Evolutionary conservation across 1,140 invertebrate species (phyloP).

Genomic region (Trichonephila clavipes): DNA sequence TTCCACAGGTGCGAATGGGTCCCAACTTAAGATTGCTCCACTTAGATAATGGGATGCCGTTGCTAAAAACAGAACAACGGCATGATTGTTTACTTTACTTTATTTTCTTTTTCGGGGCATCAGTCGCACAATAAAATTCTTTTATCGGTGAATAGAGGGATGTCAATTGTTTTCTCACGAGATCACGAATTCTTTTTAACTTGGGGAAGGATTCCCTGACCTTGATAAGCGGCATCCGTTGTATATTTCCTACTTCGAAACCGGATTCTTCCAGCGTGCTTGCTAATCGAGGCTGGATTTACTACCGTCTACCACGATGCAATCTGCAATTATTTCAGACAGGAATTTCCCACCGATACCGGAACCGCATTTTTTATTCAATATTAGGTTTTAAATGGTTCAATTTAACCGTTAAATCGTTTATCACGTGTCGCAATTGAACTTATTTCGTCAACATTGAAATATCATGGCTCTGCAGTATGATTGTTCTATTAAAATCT

Average conservation of each 20-base stretch:
- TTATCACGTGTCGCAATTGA: not conserved
- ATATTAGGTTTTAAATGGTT: not conserved
- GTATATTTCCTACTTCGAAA: constrained; percentile 40
- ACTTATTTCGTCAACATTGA: not conserved
- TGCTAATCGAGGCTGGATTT: constrained; percentile 26
- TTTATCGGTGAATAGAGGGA: not conserved
- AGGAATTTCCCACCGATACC: not conserved
- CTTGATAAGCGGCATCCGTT: constrained; percentile 55
- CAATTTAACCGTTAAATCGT: not conserved
- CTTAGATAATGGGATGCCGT: not conserved
- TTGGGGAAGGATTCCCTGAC: constrained; percentile 55
- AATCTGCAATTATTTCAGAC: not conserved
- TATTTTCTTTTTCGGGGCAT: not conserved
- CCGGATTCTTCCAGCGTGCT: constrained; percentile 33
- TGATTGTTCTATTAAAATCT: not conserved
- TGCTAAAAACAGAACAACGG: not conserved
- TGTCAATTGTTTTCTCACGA: constrained; percentile 36
- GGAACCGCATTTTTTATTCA: not conserved
- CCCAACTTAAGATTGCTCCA: not conserved
- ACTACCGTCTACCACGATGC: not conserved
- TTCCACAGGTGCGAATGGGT: not conserved
- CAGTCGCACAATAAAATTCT: not conserved
- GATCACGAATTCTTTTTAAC: constrained; percentile 18
- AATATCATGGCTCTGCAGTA: no score
- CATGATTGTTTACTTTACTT: not conserved